phyloP scores from a whole-genome alignment of 2,113 vertebrate species.

The Sitta europaea region DNA sequence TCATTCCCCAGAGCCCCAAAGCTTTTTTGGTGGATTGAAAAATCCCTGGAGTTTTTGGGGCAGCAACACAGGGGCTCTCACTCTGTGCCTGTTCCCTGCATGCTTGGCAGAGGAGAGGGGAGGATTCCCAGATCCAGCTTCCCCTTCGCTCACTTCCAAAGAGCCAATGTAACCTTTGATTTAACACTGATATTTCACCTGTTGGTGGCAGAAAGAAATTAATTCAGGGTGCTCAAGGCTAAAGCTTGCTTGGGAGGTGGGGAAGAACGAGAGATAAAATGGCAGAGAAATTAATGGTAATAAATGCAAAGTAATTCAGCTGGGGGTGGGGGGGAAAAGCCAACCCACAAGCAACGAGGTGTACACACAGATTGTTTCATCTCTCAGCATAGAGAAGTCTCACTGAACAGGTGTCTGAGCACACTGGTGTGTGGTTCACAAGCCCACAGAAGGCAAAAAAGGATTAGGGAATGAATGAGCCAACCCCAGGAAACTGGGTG shows the following conservation, averaged over 20 bases:
- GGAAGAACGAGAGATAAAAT: not conserved
- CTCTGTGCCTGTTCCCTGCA: not conserved
- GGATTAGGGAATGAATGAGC: not conserved
- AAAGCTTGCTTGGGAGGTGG: not conserved
- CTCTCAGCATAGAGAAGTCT: not conserved
- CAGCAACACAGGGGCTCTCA: not conserved
- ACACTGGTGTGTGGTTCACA: accelerated
- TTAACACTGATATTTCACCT: not conserved
- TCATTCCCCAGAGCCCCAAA: not conserved
- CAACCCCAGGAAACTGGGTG: not conserved
- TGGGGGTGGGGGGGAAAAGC: accelerated
- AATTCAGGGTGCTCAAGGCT: not conserved
- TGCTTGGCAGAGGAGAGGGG: accelerated
- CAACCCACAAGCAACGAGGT: not conserved
- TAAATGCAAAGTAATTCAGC: not conserved
- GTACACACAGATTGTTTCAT: not conserved
- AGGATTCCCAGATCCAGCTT: not conserved
- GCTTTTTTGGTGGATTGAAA: not conserved
- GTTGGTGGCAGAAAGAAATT: not conserved
- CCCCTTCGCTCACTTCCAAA: not conserved
- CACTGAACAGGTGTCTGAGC: not conserved
- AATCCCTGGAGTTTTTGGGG: not conserved
- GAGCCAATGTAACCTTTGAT: not conserved
- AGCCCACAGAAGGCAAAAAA: not conserved
- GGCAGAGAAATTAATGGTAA: not conserved